phyloP scores from a whole-genome alignment of 2,797 vertebrate species.

The Pitangus sulphuratus region DNA sequence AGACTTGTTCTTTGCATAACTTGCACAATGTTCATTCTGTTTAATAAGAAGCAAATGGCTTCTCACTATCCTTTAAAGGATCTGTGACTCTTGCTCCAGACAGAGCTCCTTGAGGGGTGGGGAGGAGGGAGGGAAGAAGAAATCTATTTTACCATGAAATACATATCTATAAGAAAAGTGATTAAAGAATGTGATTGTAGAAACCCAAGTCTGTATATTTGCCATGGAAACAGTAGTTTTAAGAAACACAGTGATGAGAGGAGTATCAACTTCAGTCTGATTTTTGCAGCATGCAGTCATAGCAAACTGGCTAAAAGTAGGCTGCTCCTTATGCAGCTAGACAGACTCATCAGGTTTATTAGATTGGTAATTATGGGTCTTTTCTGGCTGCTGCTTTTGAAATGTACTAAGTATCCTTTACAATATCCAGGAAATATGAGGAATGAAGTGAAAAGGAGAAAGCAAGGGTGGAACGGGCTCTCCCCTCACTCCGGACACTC shows the following conservation, averaged over 20 bases:
- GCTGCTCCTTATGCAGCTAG: neutral
- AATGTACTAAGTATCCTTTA: neutral
- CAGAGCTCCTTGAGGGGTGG: neutral
- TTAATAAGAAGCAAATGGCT: neutral
- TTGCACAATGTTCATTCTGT: neutral
- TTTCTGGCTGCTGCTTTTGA: neutral
- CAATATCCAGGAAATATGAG: neutral
- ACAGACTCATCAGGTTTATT: neutral
- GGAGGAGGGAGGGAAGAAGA: neutral
- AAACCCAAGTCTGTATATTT: constrained; percentile 12
- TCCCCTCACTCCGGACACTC: neutral
- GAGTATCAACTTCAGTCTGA: constrained; percentile 2
- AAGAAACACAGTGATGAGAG: neutral
- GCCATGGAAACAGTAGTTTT: constrained; percentile 54
- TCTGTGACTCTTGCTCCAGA: neutral
- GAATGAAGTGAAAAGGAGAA: neutral
- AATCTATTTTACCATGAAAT: neutral
- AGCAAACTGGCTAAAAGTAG: neutral
- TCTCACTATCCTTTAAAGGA: neutral
- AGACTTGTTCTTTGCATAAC: neutral
- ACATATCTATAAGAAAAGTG: neutral
- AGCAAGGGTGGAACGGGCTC: neutral
- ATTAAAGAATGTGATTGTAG: neutral
- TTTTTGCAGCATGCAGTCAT: neutral
- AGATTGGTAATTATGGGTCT: neutral